Conservation (phyloP, 2,797 vertebrate genomes). For the Iguana delicatissima region DNA sequence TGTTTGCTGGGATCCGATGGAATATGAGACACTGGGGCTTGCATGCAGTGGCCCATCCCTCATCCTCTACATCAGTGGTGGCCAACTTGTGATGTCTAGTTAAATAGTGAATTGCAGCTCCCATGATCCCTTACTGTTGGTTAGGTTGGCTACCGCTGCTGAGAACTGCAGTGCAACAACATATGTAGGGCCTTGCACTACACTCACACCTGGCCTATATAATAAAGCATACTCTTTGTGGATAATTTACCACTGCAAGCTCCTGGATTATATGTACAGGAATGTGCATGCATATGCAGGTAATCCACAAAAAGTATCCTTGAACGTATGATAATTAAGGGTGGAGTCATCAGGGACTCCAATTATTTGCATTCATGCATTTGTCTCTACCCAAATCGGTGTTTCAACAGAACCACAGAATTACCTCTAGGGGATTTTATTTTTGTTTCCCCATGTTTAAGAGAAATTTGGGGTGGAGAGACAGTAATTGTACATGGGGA, state of each 20-base stretch:
- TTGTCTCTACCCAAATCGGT: background rate
- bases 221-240: too few species aligned
- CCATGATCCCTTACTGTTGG: background rate
- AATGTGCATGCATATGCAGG: background rate
- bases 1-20: too few species aligned
- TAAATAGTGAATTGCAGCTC: too few species aligned
- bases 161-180: background rate
- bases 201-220: too few species aligned
- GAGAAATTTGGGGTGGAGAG: too few species aligned
- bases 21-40: too few species aligned
- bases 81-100: too few species aligned
- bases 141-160: background rate
- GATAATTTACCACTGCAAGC: background rate
- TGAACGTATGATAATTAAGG: background rate
- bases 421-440: background rate
- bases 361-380: background rate
- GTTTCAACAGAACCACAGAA: background rate
- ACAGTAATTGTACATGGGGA: background rate
- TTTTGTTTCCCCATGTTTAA: background rate
- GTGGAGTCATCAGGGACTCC: background rate
- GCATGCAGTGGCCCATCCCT: too few species aligned
- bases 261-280: background rate
- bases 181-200: background rate
- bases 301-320: background rate
- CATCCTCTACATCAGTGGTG: too few species aligned